Evolutionary conservation across 2,113 vertebrate species (phyloP).

Genomic region (Micronisus gabar): DNA sequence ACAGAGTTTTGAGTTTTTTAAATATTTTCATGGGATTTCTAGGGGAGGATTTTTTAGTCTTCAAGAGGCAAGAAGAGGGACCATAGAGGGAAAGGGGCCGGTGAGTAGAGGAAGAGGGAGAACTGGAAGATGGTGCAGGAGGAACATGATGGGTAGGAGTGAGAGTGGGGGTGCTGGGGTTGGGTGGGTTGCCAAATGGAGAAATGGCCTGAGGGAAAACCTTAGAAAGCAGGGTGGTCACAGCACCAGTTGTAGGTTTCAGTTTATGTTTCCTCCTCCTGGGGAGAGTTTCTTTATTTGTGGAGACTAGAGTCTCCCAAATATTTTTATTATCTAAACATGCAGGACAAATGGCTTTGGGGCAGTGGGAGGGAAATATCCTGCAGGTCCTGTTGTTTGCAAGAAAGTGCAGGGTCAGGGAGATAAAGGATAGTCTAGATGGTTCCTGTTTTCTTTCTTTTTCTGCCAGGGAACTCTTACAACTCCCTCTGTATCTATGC

Average conservation of each 20-base stretch:
- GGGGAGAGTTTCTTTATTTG: neutral
- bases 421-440: neutral
- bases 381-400: neutral
- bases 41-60: neutral
- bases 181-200: accelerated
- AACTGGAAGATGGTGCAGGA: neutral
- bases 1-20: neutral
- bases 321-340: neutral
- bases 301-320: accelerated
- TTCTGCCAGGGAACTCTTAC: neutral
- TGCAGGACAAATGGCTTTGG: neutral
- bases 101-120: neutral
- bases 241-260: neutral
- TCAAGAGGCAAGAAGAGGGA: neutral
- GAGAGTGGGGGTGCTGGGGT: accelerated
- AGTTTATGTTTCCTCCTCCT: neutral
- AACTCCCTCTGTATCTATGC: neutral
- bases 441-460: neutral
- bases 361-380: neutral
- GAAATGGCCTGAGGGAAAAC: neutral
- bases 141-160: neutral
- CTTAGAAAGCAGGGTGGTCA: neutral
- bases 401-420: neutral
- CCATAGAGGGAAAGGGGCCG: accelerated
- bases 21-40: neutral